Base-by-base conservation (phyloP, 2,113 vertebrate species). In the Catagonus wagneri region DNA sequence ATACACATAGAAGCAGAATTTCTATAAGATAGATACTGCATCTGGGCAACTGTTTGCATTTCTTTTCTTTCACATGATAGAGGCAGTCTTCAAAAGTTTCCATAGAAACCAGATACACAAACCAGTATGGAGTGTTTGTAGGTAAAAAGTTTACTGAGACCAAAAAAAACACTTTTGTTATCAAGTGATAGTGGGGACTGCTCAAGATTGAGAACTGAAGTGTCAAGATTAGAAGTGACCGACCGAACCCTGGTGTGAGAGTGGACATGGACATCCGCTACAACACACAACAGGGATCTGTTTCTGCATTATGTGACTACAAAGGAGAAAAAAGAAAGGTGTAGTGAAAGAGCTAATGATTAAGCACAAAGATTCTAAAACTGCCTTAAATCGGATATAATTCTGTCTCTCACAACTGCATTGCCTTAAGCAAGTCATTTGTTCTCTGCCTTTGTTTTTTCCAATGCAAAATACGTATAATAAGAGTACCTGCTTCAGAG, bases 221-320 rank as follows among this genome's bases (percentile, higher is more conserved):
- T 56, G 15, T 19, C 4, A 23, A 36, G 36, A 80, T 83, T 32
- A 84, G 50, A 56, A 56, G 3, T 27, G 20, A 52, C 25, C 75
- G 1, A 44, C 25, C 75, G 1, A 44, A 6, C 25, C 32, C 2
- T 1, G 6, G 1, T 17, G 69, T 54, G 85, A 85, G 13, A 68
- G 66, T 32, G 5, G 32, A 56, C 12, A n/a, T 36, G 8, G 81
- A 72, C 96, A 96, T 95, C 96, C 95, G 94, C 89, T 90, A 97
- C 90, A 98, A 93, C 84, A 98, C n/a, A 93, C 85, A 98, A 93
- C 71, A 97, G 63, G 93, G 97, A 63, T n/a, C 68, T 90, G 96
- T 93, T 98, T 97, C 97, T 98, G 97, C 96, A 97, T 98, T 92
- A 71, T 76, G 88, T 97, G 96, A 93, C 76, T 13, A 7, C 75